phyloP scores from a whole-genome alignment of 2,888 invertebrate genomes.

The Diloba caeruleocephala region DNA sequence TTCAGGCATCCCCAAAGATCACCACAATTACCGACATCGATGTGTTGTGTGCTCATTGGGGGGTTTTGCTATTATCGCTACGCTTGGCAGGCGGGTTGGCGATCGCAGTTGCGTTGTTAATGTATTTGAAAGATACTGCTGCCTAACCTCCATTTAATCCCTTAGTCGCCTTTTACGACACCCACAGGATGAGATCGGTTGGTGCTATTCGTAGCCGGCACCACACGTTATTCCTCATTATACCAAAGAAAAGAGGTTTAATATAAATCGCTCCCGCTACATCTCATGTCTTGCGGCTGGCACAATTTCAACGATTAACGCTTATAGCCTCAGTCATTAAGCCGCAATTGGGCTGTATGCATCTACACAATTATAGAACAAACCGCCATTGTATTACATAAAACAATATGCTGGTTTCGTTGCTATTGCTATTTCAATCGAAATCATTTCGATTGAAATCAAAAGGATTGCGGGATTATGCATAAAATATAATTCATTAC shows the following conservation, averaged over 20 bases:
- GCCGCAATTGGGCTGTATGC: slow-evolving; percentile 77
- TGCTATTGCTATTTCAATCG: slow-evolving; percentile 40
- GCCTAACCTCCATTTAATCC: too few species aligned
- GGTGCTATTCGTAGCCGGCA: too few species aligned
- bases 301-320: slow-evolving; percentile 77
- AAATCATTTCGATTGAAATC: slow-evolving; percentile 46
- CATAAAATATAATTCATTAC: slow-evolving; percentile 21
- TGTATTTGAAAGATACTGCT: too few species aligned
- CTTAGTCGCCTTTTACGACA: too few species aligned
- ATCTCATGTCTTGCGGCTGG: slow-evolving; percentile 46
- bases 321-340: slow-evolving; percentile 81
- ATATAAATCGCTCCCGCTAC: slow-evolving; percentile 41
- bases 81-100: too few species aligned
- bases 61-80: too few species aligned
- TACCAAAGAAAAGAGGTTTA: slow-evolving; percentile 5
- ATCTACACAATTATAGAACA: slow-evolving; percentile 70
- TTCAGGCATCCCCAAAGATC: too few species aligned
- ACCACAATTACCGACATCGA: too few species aligned
- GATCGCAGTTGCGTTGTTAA: too few species aligned
- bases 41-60: too few species aligned
- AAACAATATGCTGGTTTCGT: slow-evolving; percentile 45
- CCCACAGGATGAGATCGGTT: too few species aligned
- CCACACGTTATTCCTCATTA: too few species aligned
- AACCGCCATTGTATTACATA: slow-evolving; percentile 63
- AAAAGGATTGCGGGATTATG: slow-evolving; percentile 27